Evolutionary conservation across 2,113 vertebrate species (phyloP).

Genomic region (Panthera leo): DNA sequence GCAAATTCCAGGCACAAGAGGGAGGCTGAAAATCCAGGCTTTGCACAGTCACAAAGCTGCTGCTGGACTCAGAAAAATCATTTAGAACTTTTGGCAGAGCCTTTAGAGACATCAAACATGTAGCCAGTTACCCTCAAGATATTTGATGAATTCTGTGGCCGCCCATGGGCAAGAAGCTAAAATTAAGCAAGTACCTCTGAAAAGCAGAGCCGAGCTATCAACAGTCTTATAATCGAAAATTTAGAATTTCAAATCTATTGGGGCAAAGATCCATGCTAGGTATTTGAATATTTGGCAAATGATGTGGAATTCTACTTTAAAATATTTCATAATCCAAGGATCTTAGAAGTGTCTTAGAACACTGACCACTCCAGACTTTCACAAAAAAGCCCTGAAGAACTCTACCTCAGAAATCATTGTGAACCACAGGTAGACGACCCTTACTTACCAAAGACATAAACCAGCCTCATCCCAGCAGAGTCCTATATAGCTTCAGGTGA

Average conservation of each 20-base stretch:
- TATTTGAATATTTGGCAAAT: neutral
- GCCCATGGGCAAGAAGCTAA: neutral
- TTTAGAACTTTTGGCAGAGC: neutral
- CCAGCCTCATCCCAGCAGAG: neutral
- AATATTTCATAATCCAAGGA: neutral
- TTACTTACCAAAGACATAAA: neutral
- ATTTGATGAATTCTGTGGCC: neutral
- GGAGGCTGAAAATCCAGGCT: neutral
- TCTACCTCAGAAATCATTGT: neutral
- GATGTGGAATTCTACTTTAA: neutral
- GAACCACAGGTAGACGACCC: neutral
- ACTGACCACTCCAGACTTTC: neutral
- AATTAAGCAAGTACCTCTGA: neutral
- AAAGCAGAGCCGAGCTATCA: neutral
- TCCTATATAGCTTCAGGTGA: neutral
- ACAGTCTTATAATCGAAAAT: neutral
- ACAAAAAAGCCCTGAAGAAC: neutral
- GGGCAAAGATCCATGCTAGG: neutral
- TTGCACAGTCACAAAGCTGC: neutral
- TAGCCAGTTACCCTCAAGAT: neutral
- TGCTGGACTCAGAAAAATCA: conserved; percentile 17
- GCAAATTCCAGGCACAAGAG: neutral
- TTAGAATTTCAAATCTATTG: neutral
- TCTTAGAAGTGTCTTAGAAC: neutral
- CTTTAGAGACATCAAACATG: conserved; percentile 27